Evolutionary conservation across 2,888 invertebrate genomes (phyloP), one percentile per base, ranked within the genome.

Genomic region (Aphodius sticticus): DNA sequence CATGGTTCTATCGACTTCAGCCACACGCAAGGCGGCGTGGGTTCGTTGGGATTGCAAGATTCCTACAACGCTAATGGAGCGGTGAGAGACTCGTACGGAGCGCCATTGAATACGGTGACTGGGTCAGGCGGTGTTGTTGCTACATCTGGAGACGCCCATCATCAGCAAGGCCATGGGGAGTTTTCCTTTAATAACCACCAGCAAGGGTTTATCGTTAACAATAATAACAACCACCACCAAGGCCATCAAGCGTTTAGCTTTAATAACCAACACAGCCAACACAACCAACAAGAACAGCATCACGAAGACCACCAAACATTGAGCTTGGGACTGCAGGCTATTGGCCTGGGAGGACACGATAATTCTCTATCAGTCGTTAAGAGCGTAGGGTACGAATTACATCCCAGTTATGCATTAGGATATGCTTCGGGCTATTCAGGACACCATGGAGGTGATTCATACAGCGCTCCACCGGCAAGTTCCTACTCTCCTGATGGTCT

Each of bases 11-110:
- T 83, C 78, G 88, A 88, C 81, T 86, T 87, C 78, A 83, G 83
- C 35, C 87, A 86, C 77, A 88, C 88, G 70, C 87, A 86, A n/a
- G 80, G 80, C 14, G 82, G 82, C 38, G 80, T 81, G 38, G 80
- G 80, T 37, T 77, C 78, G n/a, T 70, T 80, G 15, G 72, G 80
- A 71, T 69, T 80, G 14, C 78, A 80, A 69, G 79, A 81, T 15
- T 69, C 70, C 15, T 79, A 77, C 38, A 80, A 80, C 69, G 77
- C 78, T 37, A 77, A 69, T 76, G 79, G 78, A 15, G 87, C 85
- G 12, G 79, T 88, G 3, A 91, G 90, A 81, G 91, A 91, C 83
- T 92, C 91, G 2, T 92, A 92, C 83, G 91, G 91, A 9, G 90
- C 89, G n/a, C 92, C 92, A 36, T 83, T 89, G 76, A 89, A 89